Evolutionary conservation across 30 jellyfish, hydroid and myxozoan species (phyloP).

Genomic region (Phacellophora camtschatica): DNA sequence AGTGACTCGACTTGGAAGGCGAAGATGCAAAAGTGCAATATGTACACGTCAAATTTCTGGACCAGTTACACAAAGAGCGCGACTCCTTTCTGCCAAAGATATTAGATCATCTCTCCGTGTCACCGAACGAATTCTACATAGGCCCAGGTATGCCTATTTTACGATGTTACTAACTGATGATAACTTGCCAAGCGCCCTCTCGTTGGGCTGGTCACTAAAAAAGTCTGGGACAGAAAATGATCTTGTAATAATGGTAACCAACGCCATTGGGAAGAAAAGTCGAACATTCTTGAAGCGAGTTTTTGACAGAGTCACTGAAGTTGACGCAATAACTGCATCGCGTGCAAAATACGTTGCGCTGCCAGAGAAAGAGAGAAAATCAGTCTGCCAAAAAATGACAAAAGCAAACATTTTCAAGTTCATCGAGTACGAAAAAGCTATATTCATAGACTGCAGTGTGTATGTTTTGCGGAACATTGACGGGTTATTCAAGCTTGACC

Average conservation of each 20-base stretch:
- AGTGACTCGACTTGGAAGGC: neutral
- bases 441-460: conserved; percentile 17
- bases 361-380: neutral
- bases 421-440: conserved; percentile 51
- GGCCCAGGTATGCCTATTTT: conserved; percentile 48
- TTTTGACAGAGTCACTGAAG: conserved; percentile 30
- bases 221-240: conserved; percentile 33
- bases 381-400: conserved; percentile 19
- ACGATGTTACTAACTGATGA: conserved; percentile 35
- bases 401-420: conserved; percentile 56
- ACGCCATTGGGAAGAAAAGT: conserved; percentile 1
- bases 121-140: neutral
- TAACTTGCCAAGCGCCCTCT: conserved; percentile 49
- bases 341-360: neutral
- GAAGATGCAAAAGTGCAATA: neutral
- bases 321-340: neutral
- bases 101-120: conserved; percentile 27
- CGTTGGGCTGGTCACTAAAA: conserved; percentile 56
- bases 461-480: conserved; percentile 35
- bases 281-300: neutral
- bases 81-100: conserved; percentile 58
- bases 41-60: neutral
- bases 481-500: conserved; percentile 41
- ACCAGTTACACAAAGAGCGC: neutral
- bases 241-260: conserved; percentile 46